Evolutionary conservation across 2,797 vertebrate species (phyloP).

Genomic region (Fistularia tabacaria): DNA sequence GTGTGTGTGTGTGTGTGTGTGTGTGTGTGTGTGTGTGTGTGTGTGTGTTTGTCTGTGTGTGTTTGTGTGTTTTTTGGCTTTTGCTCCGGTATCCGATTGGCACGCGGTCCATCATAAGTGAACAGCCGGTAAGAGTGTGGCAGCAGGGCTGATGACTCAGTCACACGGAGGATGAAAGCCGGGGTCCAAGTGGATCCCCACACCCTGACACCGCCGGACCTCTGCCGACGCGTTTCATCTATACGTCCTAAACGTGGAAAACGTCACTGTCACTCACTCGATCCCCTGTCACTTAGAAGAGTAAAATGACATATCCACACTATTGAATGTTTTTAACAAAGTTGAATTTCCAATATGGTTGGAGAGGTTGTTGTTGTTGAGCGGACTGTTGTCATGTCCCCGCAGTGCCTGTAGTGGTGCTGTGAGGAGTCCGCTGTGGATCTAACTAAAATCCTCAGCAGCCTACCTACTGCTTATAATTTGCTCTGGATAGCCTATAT

Average conservation of each 20-base stretch:
- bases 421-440: conserved; percentile 92
- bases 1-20: too few species aligned
- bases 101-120: conserved; percentile 54
- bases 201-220: conserved; percentile 38
- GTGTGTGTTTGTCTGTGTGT: background rate
- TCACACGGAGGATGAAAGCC: conserved; percentile 59
- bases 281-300: background rate
- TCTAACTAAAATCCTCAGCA: conserved; percentile 88
- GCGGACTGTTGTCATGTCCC: conserved; percentile 94
- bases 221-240: background rate
- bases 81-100: conserved; percentile 21
- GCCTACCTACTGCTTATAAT: conserved; percentile 89
- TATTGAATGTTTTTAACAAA: conserved; percentile 68
- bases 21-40: too few species aligned
- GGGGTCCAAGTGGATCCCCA: conserved; percentile 64
- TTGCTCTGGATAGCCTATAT: conserved; percentile 83
- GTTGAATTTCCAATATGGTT: conserved; percentile 96
- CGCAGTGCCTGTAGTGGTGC: conserved; percentile 98
- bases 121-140: conserved; percentile 50
- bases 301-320: conserved; percentile 23
- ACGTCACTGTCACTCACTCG: conserved; percentile 8
- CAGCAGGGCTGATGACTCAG: conserved; percentile 59
- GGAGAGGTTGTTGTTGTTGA: conserved; percentile 95
- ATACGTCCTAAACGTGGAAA: conserved; percentile 4
- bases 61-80: background rate